Evolutionary conservation across 2,888 invertebrate species (phyloP).

Genomic region (Limnephilus rhombicus): DNA sequence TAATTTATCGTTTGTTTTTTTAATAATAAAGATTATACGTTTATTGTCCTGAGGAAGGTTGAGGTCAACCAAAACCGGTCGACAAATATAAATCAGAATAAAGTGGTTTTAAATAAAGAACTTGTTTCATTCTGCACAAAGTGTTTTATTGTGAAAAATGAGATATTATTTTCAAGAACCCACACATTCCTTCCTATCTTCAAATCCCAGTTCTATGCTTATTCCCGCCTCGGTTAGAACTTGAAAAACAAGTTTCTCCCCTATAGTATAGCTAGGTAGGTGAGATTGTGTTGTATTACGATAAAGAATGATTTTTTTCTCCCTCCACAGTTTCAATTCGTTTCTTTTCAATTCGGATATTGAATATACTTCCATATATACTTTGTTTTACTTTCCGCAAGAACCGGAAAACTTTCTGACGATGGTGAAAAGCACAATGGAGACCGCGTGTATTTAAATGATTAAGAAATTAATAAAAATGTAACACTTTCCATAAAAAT

Average conservation of each 20-base stretch:
- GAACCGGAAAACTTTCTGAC: neutral
- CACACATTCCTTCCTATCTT: neutral
- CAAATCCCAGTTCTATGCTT: neutral
- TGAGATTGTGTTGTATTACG: neutral
- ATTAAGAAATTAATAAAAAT: neutral
- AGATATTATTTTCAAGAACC: too few species aligned
- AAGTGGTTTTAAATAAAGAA: too few species aligned
- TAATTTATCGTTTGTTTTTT: too few species aligned
- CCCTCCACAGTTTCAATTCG: neutral
- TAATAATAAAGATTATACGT: too few species aligned
- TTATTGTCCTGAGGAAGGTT: too few species aligned
- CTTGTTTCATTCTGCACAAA: too few species aligned
- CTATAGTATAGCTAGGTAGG: neutral
- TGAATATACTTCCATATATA: conserved; percentile 22
- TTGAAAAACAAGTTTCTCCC: conserved; percentile 29
- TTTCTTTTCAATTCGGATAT: conserved; percentile 15
- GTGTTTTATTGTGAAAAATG: too few species aligned
- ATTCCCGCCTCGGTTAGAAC: neutral
- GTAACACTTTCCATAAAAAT: too few species aligned
- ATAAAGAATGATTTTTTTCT: conserved; percentile 10
- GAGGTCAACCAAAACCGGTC: too few species aligned
- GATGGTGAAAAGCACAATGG: neutral
- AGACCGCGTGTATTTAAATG: neutral
- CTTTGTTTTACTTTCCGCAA: conserved; percentile 29
- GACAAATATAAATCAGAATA: too few species aligned